Evolutionary conservation across 1,140 invertebrate genomes (phyloP), one percentile per base, ranked within the genome.

Genomic region (Zaprionus africanus): DNA sequence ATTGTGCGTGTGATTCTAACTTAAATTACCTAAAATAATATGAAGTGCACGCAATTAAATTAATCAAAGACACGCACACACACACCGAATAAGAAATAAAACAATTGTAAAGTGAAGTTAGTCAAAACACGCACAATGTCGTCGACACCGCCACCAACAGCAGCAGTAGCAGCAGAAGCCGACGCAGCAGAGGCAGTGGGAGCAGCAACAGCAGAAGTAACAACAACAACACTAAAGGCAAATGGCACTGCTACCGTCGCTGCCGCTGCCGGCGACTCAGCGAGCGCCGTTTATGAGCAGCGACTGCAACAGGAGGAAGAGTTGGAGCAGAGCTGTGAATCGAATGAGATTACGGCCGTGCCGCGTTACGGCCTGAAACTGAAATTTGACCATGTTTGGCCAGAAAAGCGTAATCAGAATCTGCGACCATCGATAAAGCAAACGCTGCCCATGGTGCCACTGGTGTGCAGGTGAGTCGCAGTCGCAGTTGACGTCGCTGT

Each of bases 321-420:
- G 36, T 15, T 38, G 24, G 36, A 60, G 28, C 38, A 49, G 11
- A 34, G 53, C 41, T 67, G 60, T 43, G 85, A 88, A 34, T 34
- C 63, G 24, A 90, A 79, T 57, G 90, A 92, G 60, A 70, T 92
- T 28, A 86, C 81, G 11, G 91, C 81, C 2, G 76, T 92, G 64
- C 94, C 96, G 38, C 94, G 95, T 79, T 95, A 94, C 87, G 96
- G 96, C 13, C 94, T 96, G 80, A 96, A 96, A 92, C 93, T 97
- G 60, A 94, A 94, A 77, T 93, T 98, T 74, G 94, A 97, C 93
- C 96, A 98, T 93, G 94, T 95, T 76, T 97, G 95, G 94, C 94
- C 95, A 13, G 94, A 97, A 85, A 95, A 95, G 92, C 95, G 96
- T 86, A 94, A 95, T 74, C 96, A 96, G 83, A 94, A 95, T 81